Conservation (phyloP, 1,140 invertebrate genomes). For the Octopus sinensis region DNA sequence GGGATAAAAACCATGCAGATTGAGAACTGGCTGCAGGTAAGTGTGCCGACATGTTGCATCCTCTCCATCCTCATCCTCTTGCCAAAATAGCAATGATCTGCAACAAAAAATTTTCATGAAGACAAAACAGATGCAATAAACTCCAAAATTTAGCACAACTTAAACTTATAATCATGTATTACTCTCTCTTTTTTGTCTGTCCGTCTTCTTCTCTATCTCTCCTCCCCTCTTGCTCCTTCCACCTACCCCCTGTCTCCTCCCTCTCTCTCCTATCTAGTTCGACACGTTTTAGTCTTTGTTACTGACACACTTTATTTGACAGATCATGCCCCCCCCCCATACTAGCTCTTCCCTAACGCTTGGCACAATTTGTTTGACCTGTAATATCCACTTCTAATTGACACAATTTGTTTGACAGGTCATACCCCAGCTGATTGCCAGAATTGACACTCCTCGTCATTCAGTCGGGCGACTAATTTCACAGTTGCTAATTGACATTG, state of each 20-base stretch:
- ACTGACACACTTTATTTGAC: too few relatives aligned
- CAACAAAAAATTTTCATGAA: too few relatives aligned
- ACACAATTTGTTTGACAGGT: slow-evolving; percentile 62
- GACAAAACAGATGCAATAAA: too few relatives aligned
- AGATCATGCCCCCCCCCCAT: too few relatives aligned
- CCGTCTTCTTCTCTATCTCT: neutral
- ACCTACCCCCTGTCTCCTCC: neutral
- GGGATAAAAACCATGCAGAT: slow-evolving; percentile 91
- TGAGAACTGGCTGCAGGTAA: slow-evolving; percentile 93
- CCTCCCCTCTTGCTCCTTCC: neutral
- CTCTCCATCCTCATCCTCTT: too few relatives aligned
- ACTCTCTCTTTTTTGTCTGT: neutral
- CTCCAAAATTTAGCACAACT: too few relatives aligned
- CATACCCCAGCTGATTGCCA: slow-evolving; percentile 95
- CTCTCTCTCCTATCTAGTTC: neutral
- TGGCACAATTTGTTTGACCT: neutral
- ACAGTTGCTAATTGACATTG: slow-evolving; percentile 90
- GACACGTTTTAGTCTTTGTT: too few relatives aligned
- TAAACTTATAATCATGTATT: neutral
- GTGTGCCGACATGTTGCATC: neutral
- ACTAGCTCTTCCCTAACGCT: neutral
- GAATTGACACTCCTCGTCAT: slow-evolving; percentile 89
- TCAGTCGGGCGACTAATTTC: slow-evolving; percentile 87
- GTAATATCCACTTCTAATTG: neutral
- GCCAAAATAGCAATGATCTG: too few relatives aligned